Percentiles rank a stretch among this genome's conserved stretches.
These are phyloP conservation scores for Macropus fuliginosus DNA, from an alignment of 2,797 vertebrate species.

Conservation along the genomic window DNA sequence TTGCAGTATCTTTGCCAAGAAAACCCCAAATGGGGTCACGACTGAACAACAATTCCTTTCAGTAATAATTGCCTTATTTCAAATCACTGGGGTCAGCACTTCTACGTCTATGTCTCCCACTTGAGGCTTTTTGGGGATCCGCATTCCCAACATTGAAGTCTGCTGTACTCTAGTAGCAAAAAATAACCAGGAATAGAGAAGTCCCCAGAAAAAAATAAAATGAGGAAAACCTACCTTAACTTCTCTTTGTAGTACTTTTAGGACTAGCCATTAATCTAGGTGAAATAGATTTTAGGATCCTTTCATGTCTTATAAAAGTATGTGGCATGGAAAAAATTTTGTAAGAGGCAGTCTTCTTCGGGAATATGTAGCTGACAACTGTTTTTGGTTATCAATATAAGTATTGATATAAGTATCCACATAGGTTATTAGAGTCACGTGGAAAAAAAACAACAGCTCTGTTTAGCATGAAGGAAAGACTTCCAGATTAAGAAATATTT, in stretches of 20 bases:
- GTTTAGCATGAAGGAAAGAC: not conserved
- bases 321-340: not conserved
- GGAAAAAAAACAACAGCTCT: not conserved
- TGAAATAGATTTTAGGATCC: not conserved
- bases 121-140: not conserved
- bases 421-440: not conserved
- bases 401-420: not conserved
- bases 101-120: not conserved
- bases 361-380: not conserved
- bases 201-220: not conserved
- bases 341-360: not conserved
- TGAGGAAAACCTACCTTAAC: not conserved
- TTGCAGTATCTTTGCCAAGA: not conserved
- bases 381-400: not conserved
- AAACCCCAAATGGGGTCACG: not conserved
- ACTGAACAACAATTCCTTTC: not conserved
- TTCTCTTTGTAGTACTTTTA: not conserved
- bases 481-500: not conserved
- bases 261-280: not conserved
- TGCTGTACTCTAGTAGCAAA: not conserved
- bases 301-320: not conserved
- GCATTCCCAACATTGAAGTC: not conserved
- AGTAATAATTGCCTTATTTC: no score
- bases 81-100: not conserved
- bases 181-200: not conserved